Percentiles rank a stretch among this genome's conserved stretches.
Conservation (phyloP, 2,888 invertebrate genomes). For the Drosophila flavopinicola region DNA sequence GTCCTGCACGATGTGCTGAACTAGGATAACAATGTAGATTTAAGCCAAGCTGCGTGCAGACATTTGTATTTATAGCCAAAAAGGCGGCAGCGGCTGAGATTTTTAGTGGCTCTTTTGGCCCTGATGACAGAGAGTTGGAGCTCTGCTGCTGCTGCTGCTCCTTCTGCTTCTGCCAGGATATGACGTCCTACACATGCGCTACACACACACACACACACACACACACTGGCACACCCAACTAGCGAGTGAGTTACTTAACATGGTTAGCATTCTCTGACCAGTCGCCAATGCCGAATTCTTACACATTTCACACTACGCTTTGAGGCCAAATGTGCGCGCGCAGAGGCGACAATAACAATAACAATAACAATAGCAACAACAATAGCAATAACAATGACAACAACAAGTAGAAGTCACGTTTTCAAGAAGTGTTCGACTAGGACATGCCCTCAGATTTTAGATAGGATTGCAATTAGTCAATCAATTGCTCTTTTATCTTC, state of each 20-base stretch:
- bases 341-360: constrained; percentile 57
- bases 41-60: constrained; percentile 79
- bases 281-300: constrained; percentile 69
- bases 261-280: constrained; percentile 35
- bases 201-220: constrained; percentile 30
- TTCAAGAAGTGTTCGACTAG: neutral
- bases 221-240: neutral
- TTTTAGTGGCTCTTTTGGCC: constrained; percentile 67
- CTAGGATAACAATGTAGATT: constrained; percentile 82
- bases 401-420: constrained; percentile 6
- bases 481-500: too few relatives aligned
- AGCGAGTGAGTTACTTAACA: constrained; percentile 25
- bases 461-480: too few relatives aligned
- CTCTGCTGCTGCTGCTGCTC: constrained; percentile 15
- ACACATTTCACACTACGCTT: constrained; percentile 31
- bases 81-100: constrained; percentile 63
- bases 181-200: constrained; percentile 71
- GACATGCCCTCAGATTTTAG: neutral
- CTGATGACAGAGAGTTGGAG: constrained; percentile 45
- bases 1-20: constrained; percentile 67
- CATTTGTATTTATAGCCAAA: constrained; percentile 83
- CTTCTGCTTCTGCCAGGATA: constrained; percentile 41
- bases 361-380: constrained; percentile 16
- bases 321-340: constrained; percentile 62
- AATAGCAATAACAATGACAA: constrained; percentile 5